These are phyloP conservation scores for Masnerella sp. DNA, from an alignment of 2,888 invertebrate genomes.

Conservation along the genomic window DNA sequence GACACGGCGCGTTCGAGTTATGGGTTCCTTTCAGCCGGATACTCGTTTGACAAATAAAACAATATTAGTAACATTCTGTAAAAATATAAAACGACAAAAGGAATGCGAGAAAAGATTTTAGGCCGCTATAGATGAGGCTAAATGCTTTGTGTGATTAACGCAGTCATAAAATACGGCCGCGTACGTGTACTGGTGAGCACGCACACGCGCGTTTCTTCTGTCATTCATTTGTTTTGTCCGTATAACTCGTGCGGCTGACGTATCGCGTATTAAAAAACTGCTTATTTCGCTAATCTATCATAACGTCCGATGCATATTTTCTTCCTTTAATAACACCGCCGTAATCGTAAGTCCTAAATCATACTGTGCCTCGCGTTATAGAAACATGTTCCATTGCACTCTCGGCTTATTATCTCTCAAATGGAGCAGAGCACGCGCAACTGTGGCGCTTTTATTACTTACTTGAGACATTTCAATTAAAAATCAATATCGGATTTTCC, in stretches of 20 bases:
- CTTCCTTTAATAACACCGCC: slow-evolving; percentile 61
- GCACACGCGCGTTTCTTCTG: slow-evolving; percentile 41
- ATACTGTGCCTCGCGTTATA: slow-evolving; percentile 46
- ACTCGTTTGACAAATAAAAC: slow-evolving; percentile 58
- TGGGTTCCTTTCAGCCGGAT: slow-evolving; percentile 49
- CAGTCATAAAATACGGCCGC: slow-evolving; percentile 56
- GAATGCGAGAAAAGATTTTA: slow-evolving; percentile 54
- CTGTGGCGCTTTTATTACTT: slow-evolving; percentile 57
- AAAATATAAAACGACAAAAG: slow-evolving; percentile 54
- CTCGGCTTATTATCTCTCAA: slow-evolving; percentile 58
- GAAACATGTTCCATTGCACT: slow-evolving; percentile 57
- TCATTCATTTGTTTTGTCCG: slow-evolving; percentile 67
- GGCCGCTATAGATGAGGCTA: slow-evolving; percentile 53
- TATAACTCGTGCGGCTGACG: slow-evolving; percentile 65
- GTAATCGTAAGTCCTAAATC: slow-evolving; percentile 62
- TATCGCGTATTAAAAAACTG: slow-evolving; percentile 68
- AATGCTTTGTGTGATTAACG: slow-evolving; percentile 63
- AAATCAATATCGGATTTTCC: slow-evolving; percentile 57
- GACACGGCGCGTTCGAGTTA: slow-evolving; percentile 63
- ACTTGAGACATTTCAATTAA: slow-evolving; percentile 59
- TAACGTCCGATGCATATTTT: slow-evolving; percentile 65
- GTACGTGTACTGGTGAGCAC: slow-evolving; percentile 3
- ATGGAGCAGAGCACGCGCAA: slow-evolving; percentile 59
- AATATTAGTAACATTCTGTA: slow-evolving; percentile 59
- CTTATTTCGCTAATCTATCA: slow-evolving; percentile 69